Conservation (phyloP, 2,113 vertebrate genomes). For the Cepphus grylle region DNA sequence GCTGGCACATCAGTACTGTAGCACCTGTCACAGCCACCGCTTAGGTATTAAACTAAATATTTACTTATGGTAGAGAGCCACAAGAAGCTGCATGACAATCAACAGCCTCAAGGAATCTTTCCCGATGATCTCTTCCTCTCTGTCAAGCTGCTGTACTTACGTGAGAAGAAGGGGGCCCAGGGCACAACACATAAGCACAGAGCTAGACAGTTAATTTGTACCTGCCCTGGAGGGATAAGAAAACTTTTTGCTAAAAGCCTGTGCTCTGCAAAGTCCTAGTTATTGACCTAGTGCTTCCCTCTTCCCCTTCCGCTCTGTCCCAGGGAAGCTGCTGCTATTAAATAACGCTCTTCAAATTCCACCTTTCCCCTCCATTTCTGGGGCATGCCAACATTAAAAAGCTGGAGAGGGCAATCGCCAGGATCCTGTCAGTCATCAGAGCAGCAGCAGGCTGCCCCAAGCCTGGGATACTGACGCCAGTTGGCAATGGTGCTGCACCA, state of each 20-base stretch:
- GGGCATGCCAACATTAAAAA: background rate
- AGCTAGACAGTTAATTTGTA: conserved; percentile 15
- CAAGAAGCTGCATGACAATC: conserved; percentile 37
- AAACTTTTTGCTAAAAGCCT: background rate
- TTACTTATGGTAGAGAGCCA: conserved; percentile 49
- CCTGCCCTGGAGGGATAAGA: background rate
- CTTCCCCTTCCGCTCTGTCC: background rate
- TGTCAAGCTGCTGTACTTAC: background rate
- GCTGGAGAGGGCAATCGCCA: background rate
- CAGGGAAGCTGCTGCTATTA: background rate
- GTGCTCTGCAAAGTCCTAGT: background rate
- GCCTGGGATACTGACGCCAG: background rate
- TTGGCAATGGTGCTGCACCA: fast-evolving
- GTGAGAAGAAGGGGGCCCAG: background rate
- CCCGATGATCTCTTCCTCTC: background rate
- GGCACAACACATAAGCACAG: background rate
- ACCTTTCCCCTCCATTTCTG: background rate
- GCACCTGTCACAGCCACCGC: background rate
- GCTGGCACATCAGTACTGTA: conserved; percentile 15
- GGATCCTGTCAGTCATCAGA: background rate
- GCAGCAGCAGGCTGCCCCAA: background rate
- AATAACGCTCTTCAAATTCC: background rate
- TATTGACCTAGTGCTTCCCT: background rate
- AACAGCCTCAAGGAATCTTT: conserved; percentile 50
- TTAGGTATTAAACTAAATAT: conserved; percentile 40